Conservation (phyloP, 1,140 invertebrate genomes). For the Microplitis mediator region DNA sequence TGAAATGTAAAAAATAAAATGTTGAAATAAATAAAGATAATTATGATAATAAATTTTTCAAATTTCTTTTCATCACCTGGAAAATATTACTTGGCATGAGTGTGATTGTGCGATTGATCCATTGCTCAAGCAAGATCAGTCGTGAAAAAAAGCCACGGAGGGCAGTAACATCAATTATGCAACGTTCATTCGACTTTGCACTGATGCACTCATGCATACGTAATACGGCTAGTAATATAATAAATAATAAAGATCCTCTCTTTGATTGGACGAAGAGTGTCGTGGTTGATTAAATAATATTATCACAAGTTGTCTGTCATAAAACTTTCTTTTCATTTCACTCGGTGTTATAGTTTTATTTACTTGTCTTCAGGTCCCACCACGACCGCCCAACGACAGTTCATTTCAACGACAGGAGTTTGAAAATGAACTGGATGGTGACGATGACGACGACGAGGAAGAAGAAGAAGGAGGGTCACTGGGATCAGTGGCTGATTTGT, state of each 20-base stretch:
- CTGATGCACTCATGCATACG: conserved; percentile 3
- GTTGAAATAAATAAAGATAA: no score
- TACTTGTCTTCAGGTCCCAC: conserved; percentile 34
- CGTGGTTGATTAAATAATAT: neutral
- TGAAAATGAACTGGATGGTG: conserved; percentile 19
- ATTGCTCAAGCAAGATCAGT: conserved; percentile 36
- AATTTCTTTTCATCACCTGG: conserved; percentile 8
- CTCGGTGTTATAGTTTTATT: conserved; percentile 18
- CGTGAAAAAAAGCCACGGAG: conserved; percentile 30
- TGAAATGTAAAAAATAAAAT: neutral
- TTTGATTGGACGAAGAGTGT: no score
- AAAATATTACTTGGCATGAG: no score
- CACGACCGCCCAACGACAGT: conserved; percentile 36
- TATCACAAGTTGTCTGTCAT: conserved; percentile 1
- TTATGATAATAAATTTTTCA: neutral
- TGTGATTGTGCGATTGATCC: conserved; percentile 30
- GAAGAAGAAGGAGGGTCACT: conserved; percentile 43
- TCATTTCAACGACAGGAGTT: conserved; percentile 40
- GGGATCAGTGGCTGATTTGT: conserved; percentile 44
- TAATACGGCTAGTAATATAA: neutral
- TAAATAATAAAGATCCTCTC: neutral
- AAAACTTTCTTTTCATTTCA: neutral
- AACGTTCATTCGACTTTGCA: neutral
- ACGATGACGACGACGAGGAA: conserved; percentile 17
- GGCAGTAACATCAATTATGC: conserved; percentile 19